Evolutionary conservation across 2,797 vertebrate species (phyloP).

Genomic region (Halcyon chelicuti): DNA sequence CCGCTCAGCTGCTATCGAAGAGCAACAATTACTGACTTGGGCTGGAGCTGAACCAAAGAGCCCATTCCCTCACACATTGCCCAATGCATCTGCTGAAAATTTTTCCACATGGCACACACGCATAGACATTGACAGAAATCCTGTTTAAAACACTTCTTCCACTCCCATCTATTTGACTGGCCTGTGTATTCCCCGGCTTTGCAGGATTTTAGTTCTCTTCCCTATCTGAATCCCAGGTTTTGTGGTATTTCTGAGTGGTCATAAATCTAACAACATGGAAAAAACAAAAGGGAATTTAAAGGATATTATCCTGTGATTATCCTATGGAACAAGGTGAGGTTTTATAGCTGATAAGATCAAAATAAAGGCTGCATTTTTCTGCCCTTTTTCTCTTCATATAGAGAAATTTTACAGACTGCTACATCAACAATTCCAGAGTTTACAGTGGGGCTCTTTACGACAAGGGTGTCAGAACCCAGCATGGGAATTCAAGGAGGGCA

Average conservation of each 20-base stretch:
- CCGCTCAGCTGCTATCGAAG: background rate
- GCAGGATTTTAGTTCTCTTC: constrained; percentile 10
- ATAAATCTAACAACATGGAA: constrained; percentile 17
- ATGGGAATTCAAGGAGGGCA: background rate
- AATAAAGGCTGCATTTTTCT: background rate
- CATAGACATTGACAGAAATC: background rate
- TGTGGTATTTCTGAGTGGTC: background rate
- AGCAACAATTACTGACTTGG: background rate
- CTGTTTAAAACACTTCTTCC: background rate
- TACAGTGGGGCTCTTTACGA: background rate
- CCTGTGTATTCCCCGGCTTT: background rate
- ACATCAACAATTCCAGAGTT: background rate
- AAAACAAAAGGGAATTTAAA: background rate
- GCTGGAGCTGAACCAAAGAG: background rate
- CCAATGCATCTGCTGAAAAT: constrained; percentile 4
- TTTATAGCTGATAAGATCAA: background rate
- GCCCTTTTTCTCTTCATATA: background rate
- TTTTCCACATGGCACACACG: background rate
- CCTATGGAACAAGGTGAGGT: background rate
- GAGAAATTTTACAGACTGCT: background rate
- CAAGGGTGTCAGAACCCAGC: background rate
- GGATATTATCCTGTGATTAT: background rate
- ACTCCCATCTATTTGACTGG: background rate
- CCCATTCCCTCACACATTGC: background rate
- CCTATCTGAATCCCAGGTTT: background rate